Conservation (phyloP, 1,140 invertebrate genomes). For the Trichomalopsis sarcophagae region DNA sequence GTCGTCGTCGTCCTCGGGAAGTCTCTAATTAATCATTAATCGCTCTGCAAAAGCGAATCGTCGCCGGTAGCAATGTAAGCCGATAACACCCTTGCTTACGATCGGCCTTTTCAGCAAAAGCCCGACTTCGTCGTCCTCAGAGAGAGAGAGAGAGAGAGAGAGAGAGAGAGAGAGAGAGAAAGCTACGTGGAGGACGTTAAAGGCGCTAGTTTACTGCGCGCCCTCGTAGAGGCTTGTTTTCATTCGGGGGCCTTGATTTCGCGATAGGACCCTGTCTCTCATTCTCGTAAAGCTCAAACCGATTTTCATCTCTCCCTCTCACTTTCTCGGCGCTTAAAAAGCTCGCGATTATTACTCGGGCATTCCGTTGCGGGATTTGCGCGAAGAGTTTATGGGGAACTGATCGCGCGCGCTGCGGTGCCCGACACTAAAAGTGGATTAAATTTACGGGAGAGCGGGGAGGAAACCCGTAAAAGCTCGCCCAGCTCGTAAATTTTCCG, state of each 20-base stretch:
- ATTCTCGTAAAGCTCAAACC: neutral
- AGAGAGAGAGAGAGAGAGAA: too few relatives aligned
- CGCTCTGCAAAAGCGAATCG: neutral
- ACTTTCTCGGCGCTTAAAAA: neutral
- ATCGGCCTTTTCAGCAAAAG: slow-evolving; percentile 17
- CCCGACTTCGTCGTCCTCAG: neutral
- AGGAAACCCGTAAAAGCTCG: neutral
- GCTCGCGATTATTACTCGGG: neutral
- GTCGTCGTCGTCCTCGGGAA: too few relatives aligned
- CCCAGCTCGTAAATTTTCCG: neutral
- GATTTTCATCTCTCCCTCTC: neutral
- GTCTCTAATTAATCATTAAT: neutral
- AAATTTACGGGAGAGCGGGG: neutral
- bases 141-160: too few relatives aligned
- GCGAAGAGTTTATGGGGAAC: neutral
- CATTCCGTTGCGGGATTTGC: neutral
- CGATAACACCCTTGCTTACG: slow-evolving; percentile 31
- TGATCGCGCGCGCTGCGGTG: neutral
- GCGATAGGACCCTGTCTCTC: neutral
- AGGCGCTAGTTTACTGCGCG: neutral
- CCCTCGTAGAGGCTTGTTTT: slow-evolving; percentile 13
- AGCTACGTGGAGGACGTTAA: neutral
- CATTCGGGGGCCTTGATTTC: slow-evolving; percentile 20
- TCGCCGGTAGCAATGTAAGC: neutral
- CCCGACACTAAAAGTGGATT: neutral